Evolutionary conservation across 2,888 invertebrate species (phyloP).

Genomic region (Hofmannophila pseudospretella): DNA sequence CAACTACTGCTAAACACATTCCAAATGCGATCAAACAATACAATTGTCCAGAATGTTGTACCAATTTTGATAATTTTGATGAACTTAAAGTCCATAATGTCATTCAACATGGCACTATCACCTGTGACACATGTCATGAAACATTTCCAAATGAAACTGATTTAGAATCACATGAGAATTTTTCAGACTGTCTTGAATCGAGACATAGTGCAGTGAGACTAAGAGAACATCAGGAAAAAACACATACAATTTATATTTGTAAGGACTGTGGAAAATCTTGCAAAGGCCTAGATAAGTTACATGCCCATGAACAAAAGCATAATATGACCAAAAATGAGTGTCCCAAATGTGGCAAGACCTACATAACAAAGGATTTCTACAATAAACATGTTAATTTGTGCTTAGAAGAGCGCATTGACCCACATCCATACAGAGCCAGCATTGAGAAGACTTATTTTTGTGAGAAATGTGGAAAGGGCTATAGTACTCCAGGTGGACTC

Average conservation of each 20-base stretch:
- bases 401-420: slow-evolving; percentile 45
- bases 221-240: slow-evolving; percentile 35
- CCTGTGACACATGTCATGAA: slow-evolving; percentile 45
- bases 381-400: slow-evolving; percentile 56
- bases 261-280: slow-evolving; percentile 58
- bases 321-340: slow-evolving; percentile 41
- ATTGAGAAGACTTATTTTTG: slow-evolving; percentile 45
- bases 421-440: slow-evolving; percentile 53
- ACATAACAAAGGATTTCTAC: slow-evolving; percentile 54
- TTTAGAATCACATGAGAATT: slow-evolving; percentile 30
- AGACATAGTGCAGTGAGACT: slow-evolving; percentile 40
- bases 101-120: slow-evolving; percentile 31
- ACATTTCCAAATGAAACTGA: slow-evolving; percentile 29
- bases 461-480: slow-evolving; percentile 54
- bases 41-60: slow-evolving; percentile 25
- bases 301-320: slow-evolving; percentile 54
- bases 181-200: no score
- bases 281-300: slow-evolving; percentile 42
- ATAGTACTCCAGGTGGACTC: slow-evolving; percentile 58
- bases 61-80: slow-evolving; percentile 26
- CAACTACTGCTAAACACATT: no score
- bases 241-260: slow-evolving; percentile 43
- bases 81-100: slow-evolving; percentile 42
- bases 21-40: neutral
- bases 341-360: slow-evolving; percentile 60